These are phyloP conservation scores for Invenusta paracnida DNA, from an alignment of 2,888 invertebrate genomes.

Conservation along the genomic window DNA sequence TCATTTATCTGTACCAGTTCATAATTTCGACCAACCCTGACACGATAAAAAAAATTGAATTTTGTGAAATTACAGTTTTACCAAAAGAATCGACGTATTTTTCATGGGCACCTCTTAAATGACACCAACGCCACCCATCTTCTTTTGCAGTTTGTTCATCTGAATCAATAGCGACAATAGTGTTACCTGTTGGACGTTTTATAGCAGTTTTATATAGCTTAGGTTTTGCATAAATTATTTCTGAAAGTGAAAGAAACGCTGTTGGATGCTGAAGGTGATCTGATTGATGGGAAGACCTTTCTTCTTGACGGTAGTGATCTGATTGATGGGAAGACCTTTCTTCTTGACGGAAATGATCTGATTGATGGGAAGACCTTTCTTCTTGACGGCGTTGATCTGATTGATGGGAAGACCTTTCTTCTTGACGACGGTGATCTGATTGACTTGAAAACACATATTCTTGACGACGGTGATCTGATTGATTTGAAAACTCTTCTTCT, in stretches of 20 bases:
- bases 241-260: not conserved
- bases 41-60: not conserved
- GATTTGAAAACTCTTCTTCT: too few species aligned
- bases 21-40: not conserved
- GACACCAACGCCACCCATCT: constrained; percentile 12
- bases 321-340: not conserved
- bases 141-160: not conserved
- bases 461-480: too few species aligned
- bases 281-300: not conserved
- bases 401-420: not conserved
- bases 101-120: not conserved
- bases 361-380: not conserved
- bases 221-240: not conserved
- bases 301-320: not conserved
- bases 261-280: not conserved
- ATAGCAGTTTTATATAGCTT: not conserved
- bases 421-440: not conserved
- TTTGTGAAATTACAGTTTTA: not conserved
- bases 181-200: not conserved
- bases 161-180: not conserved
- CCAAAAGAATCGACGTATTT: not conserved
- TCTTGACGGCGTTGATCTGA: not conserved
- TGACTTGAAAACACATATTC: too few species aligned
- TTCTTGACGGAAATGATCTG: not conserved
- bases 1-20: not conserved